phyloP scores from a whole-genome alignment of 1,140 invertebrate species.

The Pogonomyrmex californicus region DNA sequence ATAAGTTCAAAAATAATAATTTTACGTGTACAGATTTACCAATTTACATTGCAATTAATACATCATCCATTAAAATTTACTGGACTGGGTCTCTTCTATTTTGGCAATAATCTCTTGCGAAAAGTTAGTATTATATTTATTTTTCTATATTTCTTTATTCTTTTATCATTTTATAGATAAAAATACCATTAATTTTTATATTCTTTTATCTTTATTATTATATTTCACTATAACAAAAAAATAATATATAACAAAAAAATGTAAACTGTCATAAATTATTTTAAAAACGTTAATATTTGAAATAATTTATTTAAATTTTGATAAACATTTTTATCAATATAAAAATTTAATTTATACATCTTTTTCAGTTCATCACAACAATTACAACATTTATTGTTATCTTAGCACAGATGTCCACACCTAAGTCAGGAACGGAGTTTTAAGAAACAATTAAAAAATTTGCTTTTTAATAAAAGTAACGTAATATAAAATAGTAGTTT shows the following conservation, averaged over 20 bases:
- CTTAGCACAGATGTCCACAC: not conserved
- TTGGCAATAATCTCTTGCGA: not conserved
- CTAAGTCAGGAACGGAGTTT: not conserved
- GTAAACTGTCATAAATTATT: not conserved
- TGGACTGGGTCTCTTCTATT: constrained; percentile 30
- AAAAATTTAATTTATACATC: constrained; percentile 2
- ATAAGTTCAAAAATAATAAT: not conserved
- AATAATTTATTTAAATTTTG: not conserved
- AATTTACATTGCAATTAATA: constrained; percentile 29
- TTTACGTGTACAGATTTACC: constrained; percentile 15
- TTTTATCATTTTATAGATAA: not conserved
- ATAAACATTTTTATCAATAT: not conserved
- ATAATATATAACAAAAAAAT: not conserved
- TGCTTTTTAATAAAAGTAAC: not conserved
- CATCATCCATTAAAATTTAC: constrained; percentile 14
- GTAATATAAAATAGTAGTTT: not conserved
- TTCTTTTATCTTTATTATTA: constrained; percentile 7
- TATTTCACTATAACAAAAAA: not conserved
- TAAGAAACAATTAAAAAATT: not conserved
- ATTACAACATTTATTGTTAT: not conserved
- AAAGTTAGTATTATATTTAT: constrained; percentile 16
- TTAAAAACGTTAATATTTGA: not conserved
- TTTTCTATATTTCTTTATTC: not conserved
- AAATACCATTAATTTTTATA: not conserved
- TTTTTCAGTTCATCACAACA: not conserved